These are phyloP conservation scores for Nomada lathburiana DNA, from an alignment of 2,888 invertebrate species.

Conservation along the genomic window DNA sequence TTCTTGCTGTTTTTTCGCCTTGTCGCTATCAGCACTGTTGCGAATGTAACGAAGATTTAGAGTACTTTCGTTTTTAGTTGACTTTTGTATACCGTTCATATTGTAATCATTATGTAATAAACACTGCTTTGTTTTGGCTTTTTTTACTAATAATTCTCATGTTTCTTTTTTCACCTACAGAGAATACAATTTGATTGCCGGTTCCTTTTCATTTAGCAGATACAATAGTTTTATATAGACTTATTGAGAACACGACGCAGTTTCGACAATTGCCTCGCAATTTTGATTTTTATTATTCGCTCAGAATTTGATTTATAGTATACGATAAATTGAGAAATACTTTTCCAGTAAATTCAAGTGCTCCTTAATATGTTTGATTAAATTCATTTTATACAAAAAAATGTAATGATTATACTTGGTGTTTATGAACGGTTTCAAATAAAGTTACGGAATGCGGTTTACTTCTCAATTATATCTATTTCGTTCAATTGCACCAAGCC, in stretches of 20 bases:
- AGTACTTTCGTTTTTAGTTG: constrained; percentile 55
- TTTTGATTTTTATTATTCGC: not conserved
- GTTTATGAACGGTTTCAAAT: not conserved
- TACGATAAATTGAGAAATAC: not conserved
- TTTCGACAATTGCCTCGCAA: not conserved
- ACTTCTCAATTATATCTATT: not conserved
- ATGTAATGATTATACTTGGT: not conserved
- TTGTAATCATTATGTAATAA: constrained; percentile 66
- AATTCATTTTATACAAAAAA: not conserved
- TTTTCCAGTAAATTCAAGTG: not conserved
- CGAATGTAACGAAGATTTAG: constrained; percentile 42
- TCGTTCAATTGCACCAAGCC: not conserved
- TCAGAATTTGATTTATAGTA: not conserved
- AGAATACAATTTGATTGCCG: not conserved
- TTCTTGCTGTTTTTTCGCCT: constrained; percentile 16
- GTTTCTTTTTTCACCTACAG: constrained; percentile 51
- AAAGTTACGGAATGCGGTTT: not conserved
- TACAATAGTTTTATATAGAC: no score
- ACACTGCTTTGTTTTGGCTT: constrained; percentile 50
- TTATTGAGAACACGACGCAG: no score
- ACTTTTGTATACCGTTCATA: constrained; percentile 51
- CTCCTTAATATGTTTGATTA: not conserved
- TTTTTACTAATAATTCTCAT: constrained; percentile 51
- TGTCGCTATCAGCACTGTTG: constrained; percentile 16
- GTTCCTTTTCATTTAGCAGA: not conserved